phyloP scores from a whole-genome alignment of 2,797 vertebrate species.

The Lutjanus argentimaculatus region DNA sequence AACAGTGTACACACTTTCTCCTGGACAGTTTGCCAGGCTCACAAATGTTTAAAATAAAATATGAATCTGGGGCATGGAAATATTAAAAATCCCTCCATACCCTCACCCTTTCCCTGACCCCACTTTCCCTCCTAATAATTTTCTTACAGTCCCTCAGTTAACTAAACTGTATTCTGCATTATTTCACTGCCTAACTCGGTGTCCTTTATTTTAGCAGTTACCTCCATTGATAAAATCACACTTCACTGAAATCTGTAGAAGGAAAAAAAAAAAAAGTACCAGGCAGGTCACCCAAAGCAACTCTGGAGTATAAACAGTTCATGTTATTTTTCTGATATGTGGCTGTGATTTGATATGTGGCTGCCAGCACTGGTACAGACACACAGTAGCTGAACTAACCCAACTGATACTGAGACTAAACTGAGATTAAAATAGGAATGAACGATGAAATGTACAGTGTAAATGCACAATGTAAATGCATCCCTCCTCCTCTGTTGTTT shows the following conservation, averaged over 20 bases:
- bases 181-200: not conserved
- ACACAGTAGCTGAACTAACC: conserved; percentile 43
- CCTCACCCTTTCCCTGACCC: not conserved
- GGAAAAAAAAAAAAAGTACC: not conserved
- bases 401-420: conserved; percentile 26
- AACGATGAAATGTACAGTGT: conserved; percentile 52
- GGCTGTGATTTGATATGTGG: conserved; percentile 27
- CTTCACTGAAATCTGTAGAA: not conserved
- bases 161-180: not conserved
- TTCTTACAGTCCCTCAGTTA: not conserved
- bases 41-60: not conserved
- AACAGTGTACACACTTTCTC: too few species aligned
- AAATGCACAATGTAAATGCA: conserved; percentile 69
- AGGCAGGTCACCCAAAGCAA: conserved; percentile 16
- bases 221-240: not conserved
- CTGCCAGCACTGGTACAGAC: conserved; percentile 32
- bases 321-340: conserved; percentile 5
- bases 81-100: not conserved
- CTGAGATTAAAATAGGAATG: conserved; percentile 25
- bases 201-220: conserved; percentile 17
- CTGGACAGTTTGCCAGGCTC: too few species aligned
- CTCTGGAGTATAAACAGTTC: not conserved
- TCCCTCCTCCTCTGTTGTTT: conserved; percentile 16
- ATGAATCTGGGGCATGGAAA: not conserved
- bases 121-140: not conserved